phyloP scores from a whole-genome alignment of 2,113 vertebrate species.

The Hemibagrus wyckioides region DNA sequence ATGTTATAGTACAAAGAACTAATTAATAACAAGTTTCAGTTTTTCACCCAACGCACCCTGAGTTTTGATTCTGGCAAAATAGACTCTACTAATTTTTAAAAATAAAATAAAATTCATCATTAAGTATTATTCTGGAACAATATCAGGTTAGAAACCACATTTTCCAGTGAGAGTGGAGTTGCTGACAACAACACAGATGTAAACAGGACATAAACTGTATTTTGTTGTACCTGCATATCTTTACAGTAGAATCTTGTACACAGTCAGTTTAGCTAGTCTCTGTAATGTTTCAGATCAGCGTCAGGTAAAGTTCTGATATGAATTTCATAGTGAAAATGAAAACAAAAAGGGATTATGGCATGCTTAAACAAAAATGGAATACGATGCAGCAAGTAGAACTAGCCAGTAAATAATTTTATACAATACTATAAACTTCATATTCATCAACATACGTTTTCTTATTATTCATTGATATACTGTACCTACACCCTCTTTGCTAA shows the following conservation, averaged over 20 bases:
- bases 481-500: conserved; percentile 37
- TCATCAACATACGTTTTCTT: conserved; percentile 27
- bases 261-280: not conserved
- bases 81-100: not conserved
- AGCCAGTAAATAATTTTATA: conserved; percentile 32
- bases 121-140: not conserved
- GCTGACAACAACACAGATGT: not conserved
- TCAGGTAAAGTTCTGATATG: not conserved
- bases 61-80: not conserved
- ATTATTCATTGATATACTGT: conserved; percentile 1
- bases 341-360: not conserved
- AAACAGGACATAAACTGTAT: not conserved
- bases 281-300: not conserved
- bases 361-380: not conserved
- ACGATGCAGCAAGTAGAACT: not conserved
- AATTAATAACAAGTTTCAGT: not conserved
- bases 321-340: not conserved
- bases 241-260: not conserved
- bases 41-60: not conserved
- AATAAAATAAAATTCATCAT: not conserved
- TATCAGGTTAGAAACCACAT: not conserved
- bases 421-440: conserved; percentile 13
- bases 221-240: not conserved
- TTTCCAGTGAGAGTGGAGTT: not conserved
- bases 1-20: not conserved